These are phyloP conservation scores for Chelmon rostratus DNA, from an alignment of 2,797 vertebrate genomes.

Conservation along the genomic window DNA sequence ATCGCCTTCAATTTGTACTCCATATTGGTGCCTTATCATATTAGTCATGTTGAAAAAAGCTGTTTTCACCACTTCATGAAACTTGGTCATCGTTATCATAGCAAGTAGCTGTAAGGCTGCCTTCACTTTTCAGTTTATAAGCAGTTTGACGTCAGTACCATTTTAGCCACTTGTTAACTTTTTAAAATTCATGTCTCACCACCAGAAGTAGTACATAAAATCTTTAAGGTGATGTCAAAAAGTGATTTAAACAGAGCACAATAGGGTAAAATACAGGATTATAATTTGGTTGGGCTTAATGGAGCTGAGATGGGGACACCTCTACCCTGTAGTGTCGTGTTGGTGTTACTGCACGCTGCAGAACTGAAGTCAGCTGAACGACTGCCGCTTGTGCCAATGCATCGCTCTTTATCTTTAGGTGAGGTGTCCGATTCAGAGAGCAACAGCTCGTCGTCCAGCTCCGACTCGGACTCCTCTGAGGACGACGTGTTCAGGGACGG, in stretches of 20 bases:
- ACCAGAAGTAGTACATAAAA: neutral
- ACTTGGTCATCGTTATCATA: neutral
- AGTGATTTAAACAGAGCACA: neutral
- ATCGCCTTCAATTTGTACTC: neutral
- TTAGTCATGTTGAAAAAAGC: neutral
- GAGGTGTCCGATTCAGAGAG: constrained; percentile 98
- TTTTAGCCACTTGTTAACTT: neutral
- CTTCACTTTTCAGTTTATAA: neutral
- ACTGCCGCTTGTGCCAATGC: neutral
- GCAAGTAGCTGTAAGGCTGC: neutral
- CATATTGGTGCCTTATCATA: neutral
- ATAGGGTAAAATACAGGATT: neutral
- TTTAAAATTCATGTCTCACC: neutral
- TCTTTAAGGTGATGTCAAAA: neutral
- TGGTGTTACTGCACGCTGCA: neutral
- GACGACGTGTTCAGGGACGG: constrained; percentile 98
- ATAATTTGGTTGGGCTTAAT: neutral
- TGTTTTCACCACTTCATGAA: neutral
- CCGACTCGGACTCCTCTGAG: constrained; percentile 96
- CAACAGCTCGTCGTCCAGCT: constrained; percentile 97
- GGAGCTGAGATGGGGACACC: neutral
- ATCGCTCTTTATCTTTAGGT: constrained; percentile 79
- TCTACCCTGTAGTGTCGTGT: neutral
- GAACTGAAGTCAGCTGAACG: neutral
- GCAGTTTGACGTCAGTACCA: neutral